phyloP scores from a whole-genome alignment of 2,888 invertebrate genomes.

The Phyllotreta striolata region DNA sequence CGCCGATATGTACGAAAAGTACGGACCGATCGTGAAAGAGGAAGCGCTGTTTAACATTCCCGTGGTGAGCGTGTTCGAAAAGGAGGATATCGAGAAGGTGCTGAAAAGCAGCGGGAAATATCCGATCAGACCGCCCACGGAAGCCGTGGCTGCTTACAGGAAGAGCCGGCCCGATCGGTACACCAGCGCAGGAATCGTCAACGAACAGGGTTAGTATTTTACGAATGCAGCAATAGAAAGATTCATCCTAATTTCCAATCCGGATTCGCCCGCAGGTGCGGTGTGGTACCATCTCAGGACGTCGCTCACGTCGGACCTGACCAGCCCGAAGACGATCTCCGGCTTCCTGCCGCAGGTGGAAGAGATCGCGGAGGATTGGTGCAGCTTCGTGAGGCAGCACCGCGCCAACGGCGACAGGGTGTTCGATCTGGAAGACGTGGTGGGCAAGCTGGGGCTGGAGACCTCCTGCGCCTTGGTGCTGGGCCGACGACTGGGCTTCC shows the following conservation, averaged over 20 bases:
- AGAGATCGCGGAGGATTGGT: slow-evolving; percentile 79
- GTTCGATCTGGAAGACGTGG: slow-evolving; percentile 73
- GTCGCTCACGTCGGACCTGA: slow-evolving; percentile 77
- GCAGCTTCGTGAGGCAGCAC: slow-evolving; percentile 69
- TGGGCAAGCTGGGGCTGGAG: slow-evolving; percentile 82
- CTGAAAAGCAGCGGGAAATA: slow-evolving; percentile 76
- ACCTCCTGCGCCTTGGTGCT: slow-evolving; percentile 81
- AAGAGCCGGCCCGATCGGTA: slow-evolving; percentile 79
- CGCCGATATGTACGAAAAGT: slow-evolving; percentile 74
- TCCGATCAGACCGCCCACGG: slow-evolving; percentile 83
- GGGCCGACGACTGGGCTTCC: slow-evolving; percentile 80
- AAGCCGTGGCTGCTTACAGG: slow-evolving; percentile 80
- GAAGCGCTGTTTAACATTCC: slow-evolving; percentile 77
- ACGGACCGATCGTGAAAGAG: slow-evolving; percentile 81
- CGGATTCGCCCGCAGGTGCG: slow-evolving; percentile 75
- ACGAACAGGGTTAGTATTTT: slow-evolving; percentile 73
- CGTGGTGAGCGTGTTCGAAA: slow-evolving; percentile 76
- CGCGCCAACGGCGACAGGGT: slow-evolving; percentile 65
- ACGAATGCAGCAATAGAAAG: not conserved
- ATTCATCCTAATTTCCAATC: too few species aligned
- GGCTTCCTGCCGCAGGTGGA: slow-evolving; percentile 79
- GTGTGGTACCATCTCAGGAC: slow-evolving; percentile 79
- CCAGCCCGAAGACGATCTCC: slow-evolving; percentile 77
- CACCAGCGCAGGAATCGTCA: slow-evolving; percentile 81
- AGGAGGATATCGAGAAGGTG: slow-evolving; percentile 77